Evolutionary conservation across 2,888 invertebrate species (phyloP).

Genomic region (Galerucella calmariensis): DNA sequence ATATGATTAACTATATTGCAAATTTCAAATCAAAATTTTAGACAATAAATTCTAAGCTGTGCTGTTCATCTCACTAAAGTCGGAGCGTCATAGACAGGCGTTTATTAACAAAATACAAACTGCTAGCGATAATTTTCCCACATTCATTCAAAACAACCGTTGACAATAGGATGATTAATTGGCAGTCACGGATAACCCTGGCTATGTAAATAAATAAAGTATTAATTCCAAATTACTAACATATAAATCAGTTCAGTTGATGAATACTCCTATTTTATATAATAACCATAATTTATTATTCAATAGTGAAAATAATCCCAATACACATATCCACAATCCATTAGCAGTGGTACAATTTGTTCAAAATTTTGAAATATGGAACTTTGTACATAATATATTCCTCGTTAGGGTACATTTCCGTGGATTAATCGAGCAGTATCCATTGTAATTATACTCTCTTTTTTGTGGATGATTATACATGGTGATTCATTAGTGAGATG

Average conservation of each 20-base stretch:
- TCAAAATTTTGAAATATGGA: no score
- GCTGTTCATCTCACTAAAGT: constrained; percentile 14
- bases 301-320: background rate
- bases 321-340: no score
- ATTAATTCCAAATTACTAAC: constrained; percentile 15
- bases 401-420: no score
- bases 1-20: background rate
- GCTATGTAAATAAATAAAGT: constrained; percentile 18
- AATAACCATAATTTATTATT: constrained; percentile 14
- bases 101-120: constrained; percentile 27
- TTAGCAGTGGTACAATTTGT: background rate
- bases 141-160: constrained; percentile 22
- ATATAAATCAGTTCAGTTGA: constrained; percentile 18
- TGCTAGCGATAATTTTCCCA: constrained; percentile 23
- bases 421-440: no score
- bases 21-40: background rate
- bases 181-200: constrained; percentile 14
- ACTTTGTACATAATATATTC: no score
- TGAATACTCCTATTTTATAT: constrained; percentile 5
- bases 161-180: constrained; percentile 32
- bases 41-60: constrained; percentile 23
- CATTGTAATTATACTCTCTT: no score
- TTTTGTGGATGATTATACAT: no score
- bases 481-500: no score
- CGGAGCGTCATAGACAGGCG: constrained; percentile 29